Conservation (phyloP, 2,113 vertebrate species). For the Phrynosoma platyrhinos region DNA sequence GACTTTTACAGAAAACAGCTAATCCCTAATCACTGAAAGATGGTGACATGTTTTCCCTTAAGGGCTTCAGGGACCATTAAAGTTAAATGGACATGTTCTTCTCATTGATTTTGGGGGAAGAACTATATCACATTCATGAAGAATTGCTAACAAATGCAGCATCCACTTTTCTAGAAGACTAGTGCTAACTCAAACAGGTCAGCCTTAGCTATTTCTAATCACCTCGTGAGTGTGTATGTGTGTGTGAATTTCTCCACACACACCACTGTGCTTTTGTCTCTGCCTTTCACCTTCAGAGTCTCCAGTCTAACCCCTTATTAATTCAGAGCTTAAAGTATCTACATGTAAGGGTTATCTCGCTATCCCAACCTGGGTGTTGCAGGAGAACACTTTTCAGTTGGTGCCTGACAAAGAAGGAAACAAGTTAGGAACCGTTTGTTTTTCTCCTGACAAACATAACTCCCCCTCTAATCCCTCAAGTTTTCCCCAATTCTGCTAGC, state of each 20-base stretch:
- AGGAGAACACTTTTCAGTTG: conserved; percentile 14
- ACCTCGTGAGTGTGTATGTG: too few species aligned
- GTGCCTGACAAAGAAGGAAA: conserved; percentile 27
- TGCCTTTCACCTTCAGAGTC: not conserved
- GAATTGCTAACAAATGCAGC: conserved; percentile 25
- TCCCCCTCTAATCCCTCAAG: conserved; percentile 10
- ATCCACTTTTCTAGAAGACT: conserved; percentile 45
- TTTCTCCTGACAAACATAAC: not conserved
- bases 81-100: not conserved
- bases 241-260: not conserved
- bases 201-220: not conserved
- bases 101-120: not conserved
- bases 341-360: not conserved
- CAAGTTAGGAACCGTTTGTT: conserved; percentile 6
- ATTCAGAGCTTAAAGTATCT: not conserved
- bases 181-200: conserved; percentile 37
- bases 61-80: not conserved
- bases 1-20: conserved; percentile 15
- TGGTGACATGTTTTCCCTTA: conserved; percentile 37
- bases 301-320: conserved; percentile 7
- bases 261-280: conserved; percentile 25
- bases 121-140: conserved; percentile 26
- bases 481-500: conserved; percentile 35
- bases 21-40: conserved; percentile 48
- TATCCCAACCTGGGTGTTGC: not conserved